These are phyloP conservation scores for Catamblyrhynchus diadema DNA, from an alignment of 2,797 vertebrate species.

Conservation along the genomic window DNA sequence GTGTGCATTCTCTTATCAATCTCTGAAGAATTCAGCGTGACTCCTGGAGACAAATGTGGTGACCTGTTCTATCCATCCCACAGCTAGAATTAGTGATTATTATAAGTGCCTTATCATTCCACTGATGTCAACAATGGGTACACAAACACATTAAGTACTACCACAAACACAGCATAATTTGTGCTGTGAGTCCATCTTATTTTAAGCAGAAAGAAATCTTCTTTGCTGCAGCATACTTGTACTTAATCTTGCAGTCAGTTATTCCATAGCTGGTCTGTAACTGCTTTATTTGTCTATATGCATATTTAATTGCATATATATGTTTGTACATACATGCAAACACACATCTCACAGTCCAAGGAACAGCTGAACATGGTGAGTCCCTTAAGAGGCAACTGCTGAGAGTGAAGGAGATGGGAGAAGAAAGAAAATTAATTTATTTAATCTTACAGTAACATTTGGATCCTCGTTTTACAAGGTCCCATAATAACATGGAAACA, in stretches of 20 bases:
- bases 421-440: not conserved
- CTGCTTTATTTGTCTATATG: not conserved
- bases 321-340: not conserved
- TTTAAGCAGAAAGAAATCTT: not conserved
- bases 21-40: not conserved
- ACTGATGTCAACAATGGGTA: not conserved
- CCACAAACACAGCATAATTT: not conserved
- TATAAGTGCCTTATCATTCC: not conserved
- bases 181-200: not conserved
- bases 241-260: not conserved
- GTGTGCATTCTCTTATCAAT: not conserved
- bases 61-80: not conserved
- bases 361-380: rapidly evolving
- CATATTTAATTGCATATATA: not conserved
- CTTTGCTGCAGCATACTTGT: not conserved
- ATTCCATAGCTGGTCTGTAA: not conserved
- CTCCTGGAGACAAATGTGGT: not conserved
- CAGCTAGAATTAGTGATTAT: not conserved
- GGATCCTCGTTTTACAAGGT: not conserved
- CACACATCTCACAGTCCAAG: not conserved
- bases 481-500: not conserved
- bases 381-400: not conserved
- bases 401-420: not conserved
- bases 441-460: not conserved
- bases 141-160: not conserved